Evolutionary conservation across 2,888 invertebrate species (phyloP).

Genomic region (Plagodis dolabraria): DNA sequence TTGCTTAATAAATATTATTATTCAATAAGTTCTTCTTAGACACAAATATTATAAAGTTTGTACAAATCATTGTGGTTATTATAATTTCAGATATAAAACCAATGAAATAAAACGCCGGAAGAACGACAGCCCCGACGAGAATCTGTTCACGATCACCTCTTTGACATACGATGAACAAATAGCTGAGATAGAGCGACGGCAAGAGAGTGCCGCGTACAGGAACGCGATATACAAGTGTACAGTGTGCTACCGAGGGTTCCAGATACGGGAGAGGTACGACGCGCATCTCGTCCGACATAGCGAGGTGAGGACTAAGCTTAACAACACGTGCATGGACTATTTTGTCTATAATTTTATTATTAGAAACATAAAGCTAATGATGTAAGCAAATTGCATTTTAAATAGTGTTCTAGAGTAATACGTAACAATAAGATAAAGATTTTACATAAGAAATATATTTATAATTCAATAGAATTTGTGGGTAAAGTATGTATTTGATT

Average conservation of each 20-base stretch:
- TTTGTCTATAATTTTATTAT: too few species aligned
- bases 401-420: too few species aligned
- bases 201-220: conserved; percentile 61
- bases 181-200: conserved; percentile 62
- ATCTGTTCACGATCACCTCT: conserved; percentile 60
- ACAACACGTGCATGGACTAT: too few species aligned
- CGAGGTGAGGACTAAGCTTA: conserved; percentile 51
- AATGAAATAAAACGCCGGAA: conserved; percentile 62
- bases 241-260: conserved; percentile 66
- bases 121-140: conserved; percentile 61
- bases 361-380: too few species aligned
- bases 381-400: too few species aligned
- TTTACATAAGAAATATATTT: too few species aligned
- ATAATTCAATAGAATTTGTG: too few species aligned
- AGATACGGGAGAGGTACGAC: conserved; percentile 60
- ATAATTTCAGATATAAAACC: conserved; percentile 59
- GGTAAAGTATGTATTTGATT: too few species aligned
- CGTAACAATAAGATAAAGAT: too few species aligned
- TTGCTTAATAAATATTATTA: too few species aligned
- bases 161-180: conserved; percentile 71
- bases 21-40: too few species aligned
- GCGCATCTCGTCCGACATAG: conserved; percentile 68
- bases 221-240: conserved; percentile 62
- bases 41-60: too few species aligned
- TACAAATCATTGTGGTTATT: background rate